Conservation (phyloP, 2,888 invertebrate genomes). For the Papilio protenor region DNA sequence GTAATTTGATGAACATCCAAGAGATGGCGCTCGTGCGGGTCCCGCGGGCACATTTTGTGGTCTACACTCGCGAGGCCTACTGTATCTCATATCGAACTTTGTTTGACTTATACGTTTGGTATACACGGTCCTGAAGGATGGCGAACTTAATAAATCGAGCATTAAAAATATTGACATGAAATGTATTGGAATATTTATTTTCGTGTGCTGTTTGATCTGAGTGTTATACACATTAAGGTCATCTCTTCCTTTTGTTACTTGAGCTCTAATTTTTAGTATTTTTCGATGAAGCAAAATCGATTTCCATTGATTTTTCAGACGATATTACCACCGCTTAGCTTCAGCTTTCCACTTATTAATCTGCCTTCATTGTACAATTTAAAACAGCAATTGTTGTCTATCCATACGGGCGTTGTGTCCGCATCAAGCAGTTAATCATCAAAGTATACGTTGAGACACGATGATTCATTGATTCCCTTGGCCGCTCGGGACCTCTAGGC, state of each 20-base stretch:
- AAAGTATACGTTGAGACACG: conserved; percentile 65
- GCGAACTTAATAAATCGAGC: conserved; percentile 31
- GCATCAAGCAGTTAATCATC: conserved; percentile 40
- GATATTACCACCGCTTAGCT: no score
- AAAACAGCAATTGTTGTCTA: conserved; percentile 29
- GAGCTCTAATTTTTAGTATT: no score
- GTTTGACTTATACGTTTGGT: conserved; percentile 62
- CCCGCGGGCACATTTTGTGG: conserved; percentile 74
- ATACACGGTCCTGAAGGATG: conserved; percentile 49
- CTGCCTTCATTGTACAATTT: background rate
- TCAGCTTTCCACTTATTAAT: no score
- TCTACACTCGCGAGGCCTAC: conserved; percentile 66
- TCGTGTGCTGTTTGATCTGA: no score
- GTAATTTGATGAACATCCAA: conserved; percentile 28
- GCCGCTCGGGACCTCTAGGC: conserved; percentile 57
- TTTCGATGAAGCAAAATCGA: no score
- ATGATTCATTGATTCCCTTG: conserved; percentile 79
- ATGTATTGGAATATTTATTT: no score
- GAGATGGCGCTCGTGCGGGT: conserved; percentile 43
- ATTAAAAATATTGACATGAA: background rate
- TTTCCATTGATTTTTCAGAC: no score
- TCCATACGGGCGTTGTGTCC: conserved; percentile 48
- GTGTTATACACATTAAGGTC: no score
- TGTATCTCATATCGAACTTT: conserved; percentile 66
- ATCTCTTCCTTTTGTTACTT: no score